These are phyloP conservation scores for Cataglyphis rosenhaueri DNA, from an alignment of 2,888 invertebrate species.

Conservation along the genomic window DNA sequence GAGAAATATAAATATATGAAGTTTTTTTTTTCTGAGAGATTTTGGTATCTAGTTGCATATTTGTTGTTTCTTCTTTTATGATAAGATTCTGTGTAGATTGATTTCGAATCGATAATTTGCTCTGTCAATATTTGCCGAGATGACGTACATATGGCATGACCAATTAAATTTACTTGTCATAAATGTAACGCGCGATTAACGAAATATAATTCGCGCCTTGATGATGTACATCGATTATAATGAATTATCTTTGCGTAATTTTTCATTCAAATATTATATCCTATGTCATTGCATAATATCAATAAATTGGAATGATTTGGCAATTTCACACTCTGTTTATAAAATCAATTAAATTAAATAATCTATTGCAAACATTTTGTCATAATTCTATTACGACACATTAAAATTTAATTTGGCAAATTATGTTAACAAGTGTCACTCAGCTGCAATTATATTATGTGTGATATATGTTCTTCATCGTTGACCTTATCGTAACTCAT, in stretches of 20 bases:
- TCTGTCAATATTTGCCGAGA: conserved; percentile 1
- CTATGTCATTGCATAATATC: background rate
- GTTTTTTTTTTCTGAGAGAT: background rate
- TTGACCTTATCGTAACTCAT: conserved; percentile 52
- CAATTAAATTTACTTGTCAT: conserved; percentile 40
- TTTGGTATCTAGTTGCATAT: background rate
- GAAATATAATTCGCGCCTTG: conserved; percentile 65
- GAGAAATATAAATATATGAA: background rate
- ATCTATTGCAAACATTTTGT: background rate
- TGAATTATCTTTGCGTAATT: conserved; percentile 40
- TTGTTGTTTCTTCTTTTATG: background rate
- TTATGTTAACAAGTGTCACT: conserved; percentile 1
- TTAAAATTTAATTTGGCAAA: conserved; percentile 30
- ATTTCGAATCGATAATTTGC: conserved; percentile 24
- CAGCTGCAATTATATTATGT: conserved; percentile 13
- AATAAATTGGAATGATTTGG: background rate
- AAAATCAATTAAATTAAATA: conserved; percentile 4
- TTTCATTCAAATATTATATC: background rate
- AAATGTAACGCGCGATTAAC: conserved; percentile 59
- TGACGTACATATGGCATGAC: background rate
- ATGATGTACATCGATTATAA: conserved; percentile 57
- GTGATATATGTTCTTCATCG: conserved; percentile 35
- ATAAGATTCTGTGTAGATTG: background rate
- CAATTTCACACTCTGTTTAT: background rate
- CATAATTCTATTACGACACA: conserved; percentile 12